Evolutionary conservation across 1,140 invertebrate species (phyloP), one percentile per base, ranked within the genome.

Genomic region (Pogonomyrmex barbatus): DNA sequence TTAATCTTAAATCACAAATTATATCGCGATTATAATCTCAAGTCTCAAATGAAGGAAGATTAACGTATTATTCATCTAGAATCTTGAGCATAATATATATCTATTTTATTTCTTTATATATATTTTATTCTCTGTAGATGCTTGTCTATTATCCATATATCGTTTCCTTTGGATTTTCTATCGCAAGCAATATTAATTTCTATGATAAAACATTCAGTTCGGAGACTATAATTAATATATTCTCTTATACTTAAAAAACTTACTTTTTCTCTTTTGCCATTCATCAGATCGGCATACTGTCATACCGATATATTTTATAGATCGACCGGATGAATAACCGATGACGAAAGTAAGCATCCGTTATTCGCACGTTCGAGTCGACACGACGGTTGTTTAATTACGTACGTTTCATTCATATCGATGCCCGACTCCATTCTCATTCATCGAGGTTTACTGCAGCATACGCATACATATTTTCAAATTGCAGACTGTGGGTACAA

Each of bases 331-430:
- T 75, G 81, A 85, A 52, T 47, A 56, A 39, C 39, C 36, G 17
- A 12, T 52, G 77, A 81, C 68, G 45, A 88, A 84, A 65, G 78
- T 86, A 86, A 91, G 79, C 90, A 82, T 87, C 86, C 88, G 87
- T 62, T 83, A 52, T 78, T 68, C 88, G 47, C 54, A 88, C 88
- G 79, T 58, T 85, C 68, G 42, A 84, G 30, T 56, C 50, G 75
- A 39, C 42, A 52, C 56, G 52, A 84, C 71, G 87, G 76, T 81
- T 85, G 79, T 89, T 89, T 79, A 76, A 88, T 90, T 71, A 84
- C 54, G 52, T 71, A 58, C 52, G 76, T 81, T 83, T 89, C 85
- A 89, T 89, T 88, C 84, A 89, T 81, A 78, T 84, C 77, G 84
- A 50, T 78, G 56, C 2, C 4, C 42, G 63, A 36, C 9, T 79